These are phyloP conservation scores for Stomorhina lunata DNA, from an alignment of 2,888 invertebrate species.

Conservation along the genomic window DNA sequence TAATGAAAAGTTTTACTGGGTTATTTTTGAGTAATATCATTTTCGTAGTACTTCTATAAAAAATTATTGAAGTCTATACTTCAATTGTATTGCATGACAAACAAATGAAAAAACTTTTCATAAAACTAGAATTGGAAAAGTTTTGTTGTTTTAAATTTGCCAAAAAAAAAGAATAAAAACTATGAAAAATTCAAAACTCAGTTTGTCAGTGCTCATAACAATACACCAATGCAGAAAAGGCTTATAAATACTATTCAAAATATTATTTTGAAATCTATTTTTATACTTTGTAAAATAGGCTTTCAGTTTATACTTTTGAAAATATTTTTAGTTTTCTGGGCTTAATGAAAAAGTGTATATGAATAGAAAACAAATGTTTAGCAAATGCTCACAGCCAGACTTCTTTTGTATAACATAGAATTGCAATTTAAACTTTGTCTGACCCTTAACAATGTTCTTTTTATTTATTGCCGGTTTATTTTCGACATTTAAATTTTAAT, in stretches of 20 bases:
- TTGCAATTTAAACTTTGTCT: background rate
- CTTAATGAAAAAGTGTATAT: too few relatives aligned
- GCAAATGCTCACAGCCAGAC: too few relatives aligned
- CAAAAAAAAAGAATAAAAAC: background rate
- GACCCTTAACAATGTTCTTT: background rate
- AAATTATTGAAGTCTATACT: background rate
- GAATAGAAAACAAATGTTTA: too few relatives aligned
- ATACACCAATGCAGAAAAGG: background rate
- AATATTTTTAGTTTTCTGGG: too few relatives aligned
- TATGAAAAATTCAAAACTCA: background rate
- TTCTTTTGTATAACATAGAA: too few relatives aligned
- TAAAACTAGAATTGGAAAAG: conserved; percentile 2
- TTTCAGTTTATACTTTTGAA: too few relatives aligned
- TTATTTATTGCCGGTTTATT: background rate
- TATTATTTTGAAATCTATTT: background rate
- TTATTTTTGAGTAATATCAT: too few relatives aligned
- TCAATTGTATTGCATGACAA: background rate
- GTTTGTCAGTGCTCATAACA: background rate
- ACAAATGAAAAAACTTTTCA: background rate
- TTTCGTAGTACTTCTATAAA: background rate
- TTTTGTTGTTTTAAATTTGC: background rate
- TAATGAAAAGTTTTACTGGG: too few relatives aligned
- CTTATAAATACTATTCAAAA: background rate
- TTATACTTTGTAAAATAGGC: background rate
- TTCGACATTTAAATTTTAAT: background rate